Evolutionary conservation across 2,888 invertebrate species (phyloP).

Genomic region (Rotaria magnacalcarata): DNA sequence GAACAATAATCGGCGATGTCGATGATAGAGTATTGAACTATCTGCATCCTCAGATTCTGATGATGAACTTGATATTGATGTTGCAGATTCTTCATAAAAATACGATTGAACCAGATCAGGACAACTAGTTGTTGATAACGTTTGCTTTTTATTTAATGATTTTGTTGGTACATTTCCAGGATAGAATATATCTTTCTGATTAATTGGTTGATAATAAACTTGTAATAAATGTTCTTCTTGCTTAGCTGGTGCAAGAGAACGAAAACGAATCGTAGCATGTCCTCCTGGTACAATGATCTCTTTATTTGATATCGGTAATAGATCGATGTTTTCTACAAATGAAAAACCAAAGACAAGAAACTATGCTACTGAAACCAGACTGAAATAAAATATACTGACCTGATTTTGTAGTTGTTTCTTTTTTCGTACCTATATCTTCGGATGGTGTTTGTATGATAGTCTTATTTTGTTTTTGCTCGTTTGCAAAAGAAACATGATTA

Average conservation of each 20-base stretch:
- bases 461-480: not conserved
- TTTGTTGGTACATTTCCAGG: slow-evolving; percentile 50
- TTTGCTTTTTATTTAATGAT: slow-evolving; percentile 48
- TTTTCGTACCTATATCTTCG: not conserved
- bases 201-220: slow-evolving; percentile 50
- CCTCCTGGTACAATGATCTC: not conserved
- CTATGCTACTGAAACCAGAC: not conserved
- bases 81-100: slow-evolving; percentile 5
- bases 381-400: not conserved
- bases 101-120: slow-evolving; percentile 66
- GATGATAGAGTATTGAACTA: slow-evolving; percentile 46
- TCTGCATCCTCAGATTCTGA: slow-evolving; percentile 48
- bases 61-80: not conserved
- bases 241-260: not conserved
- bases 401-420: not conserved
- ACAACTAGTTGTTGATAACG: slow-evolving; percentile 72
- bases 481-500: not conserved
- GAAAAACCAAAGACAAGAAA: not conserved
- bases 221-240: not conserved
- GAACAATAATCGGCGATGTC: slow-evolving; percentile 8
- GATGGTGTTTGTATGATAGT: not conserved
- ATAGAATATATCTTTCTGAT: slow-evolving; percentile 56
- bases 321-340: not conserved
- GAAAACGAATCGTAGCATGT: not conserved
- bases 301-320: not conserved